Evolutionary conservation across 2,888 invertebrate species (phyloP).

Genomic region (Lasioglossum oenotherae): DNA sequence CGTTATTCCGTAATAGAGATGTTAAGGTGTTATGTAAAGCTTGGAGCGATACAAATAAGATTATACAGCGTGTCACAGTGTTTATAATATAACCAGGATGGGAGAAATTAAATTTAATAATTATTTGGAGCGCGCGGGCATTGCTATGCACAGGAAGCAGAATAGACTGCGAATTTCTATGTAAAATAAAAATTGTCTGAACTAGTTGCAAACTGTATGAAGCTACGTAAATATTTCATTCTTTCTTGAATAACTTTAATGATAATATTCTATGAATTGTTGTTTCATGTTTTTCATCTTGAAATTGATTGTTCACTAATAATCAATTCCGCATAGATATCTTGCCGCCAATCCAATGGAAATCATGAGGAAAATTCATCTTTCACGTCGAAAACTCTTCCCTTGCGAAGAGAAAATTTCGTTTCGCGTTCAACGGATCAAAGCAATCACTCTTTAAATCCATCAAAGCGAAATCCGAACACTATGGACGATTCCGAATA

Average conservation of each 20-base stretch:
- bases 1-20: neutral
- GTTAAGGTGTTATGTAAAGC: neutral
- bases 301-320: neutral
- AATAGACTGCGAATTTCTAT: neutral
- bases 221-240: neutral
- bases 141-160: too few species aligned
- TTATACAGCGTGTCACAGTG: neutral
- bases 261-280: too few species aligned
- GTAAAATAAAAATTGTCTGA: neutral
- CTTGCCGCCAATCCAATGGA: neutral
- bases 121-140: too few species aligned
- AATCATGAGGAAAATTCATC: neutral
- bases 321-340: neutral
- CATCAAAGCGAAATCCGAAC: slow-evolving; percentile 22
- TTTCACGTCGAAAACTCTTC: neutral
- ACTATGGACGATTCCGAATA: slow-evolving; percentile 22
- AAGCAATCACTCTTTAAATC: slow-evolving; percentile 33
- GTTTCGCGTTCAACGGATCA: slow-evolving; percentile 35
- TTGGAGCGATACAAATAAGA: neutral
- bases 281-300: too few species aligned
- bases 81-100: neutral
- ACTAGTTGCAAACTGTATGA: neutral
- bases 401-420: slow-evolving; percentile 36
- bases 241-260: neutral
- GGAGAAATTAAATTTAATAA: too few species aligned